A percentile compares a stretch with the other conserved stretches of the same genome.
phyloP scores from a whole-genome alignment of 2,797 vertebrate species.

The Macropus fuliginosus region DNA sequence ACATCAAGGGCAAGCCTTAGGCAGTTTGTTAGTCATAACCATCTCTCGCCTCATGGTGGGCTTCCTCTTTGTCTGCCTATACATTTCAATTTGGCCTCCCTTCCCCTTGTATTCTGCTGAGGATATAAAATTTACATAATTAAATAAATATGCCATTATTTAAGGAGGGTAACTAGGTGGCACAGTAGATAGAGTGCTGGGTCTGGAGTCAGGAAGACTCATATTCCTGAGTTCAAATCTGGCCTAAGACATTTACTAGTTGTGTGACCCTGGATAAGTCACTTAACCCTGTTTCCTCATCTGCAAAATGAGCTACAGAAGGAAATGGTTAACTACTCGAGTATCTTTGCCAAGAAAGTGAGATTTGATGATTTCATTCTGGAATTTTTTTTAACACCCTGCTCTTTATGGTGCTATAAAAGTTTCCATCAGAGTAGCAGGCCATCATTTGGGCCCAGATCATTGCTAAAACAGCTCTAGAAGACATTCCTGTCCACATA shows the following conservation, averaged over 20 bases:
- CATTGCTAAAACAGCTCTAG: not conserved
- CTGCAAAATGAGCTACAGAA: not conserved
- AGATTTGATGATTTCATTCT: not conserved
- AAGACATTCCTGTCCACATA: not conserved
- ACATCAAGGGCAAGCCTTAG: not conserved
- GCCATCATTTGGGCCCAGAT: not conserved
- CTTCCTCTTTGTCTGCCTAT: not conserved
- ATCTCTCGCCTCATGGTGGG: not conserved
- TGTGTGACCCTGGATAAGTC: not conserved
- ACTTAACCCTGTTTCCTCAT: not conserved
- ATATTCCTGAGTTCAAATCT: not conserved
- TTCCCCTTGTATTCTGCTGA: not conserved
- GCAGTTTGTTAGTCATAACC: not conserved
- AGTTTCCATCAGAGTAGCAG: not conserved
- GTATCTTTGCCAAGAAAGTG: not conserved
- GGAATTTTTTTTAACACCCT: not conserved
- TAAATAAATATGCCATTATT: not conserved
- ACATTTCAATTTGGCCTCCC: not conserved
- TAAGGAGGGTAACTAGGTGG: not conserved
- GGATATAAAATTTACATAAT: not conserved
- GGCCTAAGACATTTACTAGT: not conserved
- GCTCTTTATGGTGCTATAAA: not conserved
- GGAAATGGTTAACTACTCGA: not conserved
- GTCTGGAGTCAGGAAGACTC: not conserved
- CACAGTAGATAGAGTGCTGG: not conserved